These are phyloP conservation scores for Centruroides vittatus DNA, from an alignment of 1,140 invertebrate species.

Conservation along the genomic window DNA sequence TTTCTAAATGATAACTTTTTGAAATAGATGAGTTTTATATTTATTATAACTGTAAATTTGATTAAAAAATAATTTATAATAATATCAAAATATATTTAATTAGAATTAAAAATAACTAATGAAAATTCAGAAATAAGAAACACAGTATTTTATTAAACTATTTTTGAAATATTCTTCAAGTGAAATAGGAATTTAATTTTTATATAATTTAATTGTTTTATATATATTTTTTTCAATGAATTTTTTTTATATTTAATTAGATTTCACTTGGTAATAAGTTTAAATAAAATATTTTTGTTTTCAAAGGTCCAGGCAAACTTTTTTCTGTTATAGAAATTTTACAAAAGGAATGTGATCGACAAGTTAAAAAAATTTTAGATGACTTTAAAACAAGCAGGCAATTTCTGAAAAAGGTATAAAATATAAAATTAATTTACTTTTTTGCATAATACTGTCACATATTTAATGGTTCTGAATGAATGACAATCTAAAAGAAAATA, in stretches of 20 bases:
- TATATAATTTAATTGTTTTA: neutral
- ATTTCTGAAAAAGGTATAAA: constrained; percentile 42
- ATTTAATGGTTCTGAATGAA: no score
- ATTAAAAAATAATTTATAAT: no score
- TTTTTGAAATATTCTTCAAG: no score
- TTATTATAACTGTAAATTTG: no score
- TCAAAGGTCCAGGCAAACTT: constrained; percentile 50
- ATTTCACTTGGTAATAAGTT: constrained; percentile 31
- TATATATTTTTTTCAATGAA: no score
- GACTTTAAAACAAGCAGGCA: constrained; percentile 62
- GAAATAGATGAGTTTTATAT: no score
- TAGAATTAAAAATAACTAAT: no score
- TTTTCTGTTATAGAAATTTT: constrained; percentile 52
- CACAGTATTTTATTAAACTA: no score
- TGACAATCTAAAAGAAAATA: no score
- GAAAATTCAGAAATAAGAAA: no score
- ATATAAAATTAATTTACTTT: neutral
- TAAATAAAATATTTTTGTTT: constrained; percentile 4
- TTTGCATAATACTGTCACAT: neutral
- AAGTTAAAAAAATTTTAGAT: constrained; percentile 39
- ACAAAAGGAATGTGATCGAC: constrained; percentile 58
- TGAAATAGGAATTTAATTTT: neutral
- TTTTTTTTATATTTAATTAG: constrained; percentile 25
- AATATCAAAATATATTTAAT: no score
- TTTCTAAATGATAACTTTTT: no score